Percentiles rank a stretch among this genome's conserved stretches.
These are phyloP conservation scores for Labrus mixtus DNA, from an alignment of 2,113 vertebrate species.

Conservation along the genomic window DNA sequence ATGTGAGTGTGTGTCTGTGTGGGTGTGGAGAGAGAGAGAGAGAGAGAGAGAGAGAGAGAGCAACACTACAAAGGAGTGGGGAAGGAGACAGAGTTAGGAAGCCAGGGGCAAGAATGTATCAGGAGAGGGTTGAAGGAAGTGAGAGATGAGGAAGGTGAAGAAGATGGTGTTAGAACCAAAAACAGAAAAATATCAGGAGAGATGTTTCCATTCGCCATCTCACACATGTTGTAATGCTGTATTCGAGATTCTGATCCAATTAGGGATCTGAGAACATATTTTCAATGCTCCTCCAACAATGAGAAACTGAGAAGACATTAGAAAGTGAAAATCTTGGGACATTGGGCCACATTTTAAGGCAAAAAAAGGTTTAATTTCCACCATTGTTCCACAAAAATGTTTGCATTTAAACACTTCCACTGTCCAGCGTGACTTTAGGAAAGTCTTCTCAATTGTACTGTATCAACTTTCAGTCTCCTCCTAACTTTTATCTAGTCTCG, in stretches of 20 bases:
- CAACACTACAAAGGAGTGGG: conserved; percentile 29
- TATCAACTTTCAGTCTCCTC: too few species aligned
- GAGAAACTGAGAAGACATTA: not conserved
- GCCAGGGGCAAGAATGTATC: conserved; percentile 39
- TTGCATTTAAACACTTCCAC: too few species aligned
- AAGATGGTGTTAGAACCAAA: conserved; percentile 18
- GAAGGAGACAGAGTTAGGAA: conserved; percentile 29
- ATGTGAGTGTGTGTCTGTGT: conserved; percentile 36
- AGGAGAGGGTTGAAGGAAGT: conserved; percentile 17
- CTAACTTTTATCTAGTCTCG: too few species aligned
- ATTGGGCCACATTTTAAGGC: too few species aligned
- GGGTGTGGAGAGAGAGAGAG: not conserved
- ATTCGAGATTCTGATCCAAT: not conserved
- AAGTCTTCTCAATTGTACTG: too few species aligned
- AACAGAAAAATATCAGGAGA: not conserved
- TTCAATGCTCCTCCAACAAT: not conserved
- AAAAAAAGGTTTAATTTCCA: too few species aligned
- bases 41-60: conserved; percentile 28
- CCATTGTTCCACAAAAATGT: too few species aligned
- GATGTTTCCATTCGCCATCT: not conserved
- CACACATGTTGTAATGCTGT: not conserved
- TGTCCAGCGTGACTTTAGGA: too few species aligned
- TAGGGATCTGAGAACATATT: not conserved
- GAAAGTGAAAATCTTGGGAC: not conserved
- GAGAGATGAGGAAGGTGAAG: conserved; percentile 16